A percentile compares a stretch with the other conserved stretches of the same genome.
phyloP scores from a whole-genome alignment of 2,797 vertebrate species.

The Acridotheres tristis region DNA sequence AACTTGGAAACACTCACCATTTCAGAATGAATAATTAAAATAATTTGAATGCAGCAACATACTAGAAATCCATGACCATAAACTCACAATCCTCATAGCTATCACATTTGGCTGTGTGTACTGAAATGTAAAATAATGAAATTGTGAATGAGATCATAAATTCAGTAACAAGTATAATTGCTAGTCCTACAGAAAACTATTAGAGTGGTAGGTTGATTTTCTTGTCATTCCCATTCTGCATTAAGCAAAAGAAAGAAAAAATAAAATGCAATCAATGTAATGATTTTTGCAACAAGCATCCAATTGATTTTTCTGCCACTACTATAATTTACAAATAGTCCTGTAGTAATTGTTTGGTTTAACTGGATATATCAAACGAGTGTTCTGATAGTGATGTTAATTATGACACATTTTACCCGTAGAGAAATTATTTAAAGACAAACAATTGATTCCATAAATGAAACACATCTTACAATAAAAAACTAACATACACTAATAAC shows the following conservation, averaged over 20 bases:
- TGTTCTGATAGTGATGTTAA: background rate
- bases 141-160: background rate
- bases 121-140: background rate
- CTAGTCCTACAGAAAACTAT: background rate
- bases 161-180: background rate
- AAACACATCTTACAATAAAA: background rate
- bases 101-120: background rate
- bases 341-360: background rate
- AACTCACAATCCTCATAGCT: background rate
- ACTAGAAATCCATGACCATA: background rate
- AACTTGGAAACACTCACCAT: background rate
- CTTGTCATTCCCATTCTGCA: background rate
- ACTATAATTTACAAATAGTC: conserved; percentile 12
- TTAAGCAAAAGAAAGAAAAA: conserved; percentile 16
- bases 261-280: background rate
- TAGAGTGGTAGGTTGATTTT: background rate
- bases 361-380: background rate
- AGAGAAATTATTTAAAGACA: background rate
- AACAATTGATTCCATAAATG: background rate
- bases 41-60: background rate
- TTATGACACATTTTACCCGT: background rate
- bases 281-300: conserved; percentile 10
- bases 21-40: background rate
- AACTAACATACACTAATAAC: background rate
- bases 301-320: conserved; percentile 32